phyloP scores from a whole-genome alignment of 23 tunicate species.

The Halocynthia roretzi region DNA sequence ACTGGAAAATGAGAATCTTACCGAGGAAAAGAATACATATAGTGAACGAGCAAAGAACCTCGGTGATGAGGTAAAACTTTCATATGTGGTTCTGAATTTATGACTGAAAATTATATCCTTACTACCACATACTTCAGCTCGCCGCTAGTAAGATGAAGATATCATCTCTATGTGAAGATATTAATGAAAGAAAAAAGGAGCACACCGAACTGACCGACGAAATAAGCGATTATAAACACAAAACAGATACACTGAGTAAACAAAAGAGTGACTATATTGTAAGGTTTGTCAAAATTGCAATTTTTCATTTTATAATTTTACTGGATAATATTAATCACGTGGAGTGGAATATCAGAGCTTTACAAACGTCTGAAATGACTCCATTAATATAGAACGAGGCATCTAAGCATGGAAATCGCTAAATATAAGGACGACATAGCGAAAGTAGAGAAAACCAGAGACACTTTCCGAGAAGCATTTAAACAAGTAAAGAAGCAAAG shows the following conservation, averaged over 20 bases:
- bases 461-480: conserved; percentile 58
- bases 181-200: conserved; percentile 24
- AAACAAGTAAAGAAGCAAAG: conserved; percentile 76
- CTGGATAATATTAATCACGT: too few relatives aligned
- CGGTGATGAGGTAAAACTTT: conserved; percentile 16
- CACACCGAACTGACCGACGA: conserved; percentile 20
- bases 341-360: too few relatives aligned
- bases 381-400: conserved; percentile 20
- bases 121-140: too few relatives aligned
- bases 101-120: conserved; percentile 9
- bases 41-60: conserved; percentile 1
- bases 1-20: conserved; percentile 18
- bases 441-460: conserved; percentile 68
- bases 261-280: conserved; percentile 28
- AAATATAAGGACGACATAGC: conserved; percentile 33
- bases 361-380: not conserved
- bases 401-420: conserved; percentile 31
- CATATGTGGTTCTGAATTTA: not conserved
- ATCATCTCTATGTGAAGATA: conserved; percentile 6
- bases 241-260: conserved; percentile 29
- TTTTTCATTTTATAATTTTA: too few relatives aligned
- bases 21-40: not conserved
- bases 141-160: too few relatives aligned
- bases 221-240: conserved; percentile 19
- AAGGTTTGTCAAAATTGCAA: too few relatives aligned